Evolutionary conservation across 2,113 vertebrate species (phyloP).

Genomic region (Athene cunicularia): DNA sequence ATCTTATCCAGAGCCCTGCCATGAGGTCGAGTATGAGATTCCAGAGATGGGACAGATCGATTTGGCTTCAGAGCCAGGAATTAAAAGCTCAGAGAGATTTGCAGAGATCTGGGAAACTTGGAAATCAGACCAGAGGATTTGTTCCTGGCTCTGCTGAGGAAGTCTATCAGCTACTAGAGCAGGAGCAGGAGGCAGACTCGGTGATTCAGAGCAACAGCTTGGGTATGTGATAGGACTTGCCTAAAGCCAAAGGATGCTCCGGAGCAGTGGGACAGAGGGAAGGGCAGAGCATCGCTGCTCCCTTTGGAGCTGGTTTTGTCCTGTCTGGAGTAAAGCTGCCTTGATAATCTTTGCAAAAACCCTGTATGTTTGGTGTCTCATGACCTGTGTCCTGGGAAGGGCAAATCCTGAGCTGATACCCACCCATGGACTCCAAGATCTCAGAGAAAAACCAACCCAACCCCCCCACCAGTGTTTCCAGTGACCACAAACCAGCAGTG

Average conservation of each 20-base stretch:
- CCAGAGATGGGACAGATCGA: not conserved
- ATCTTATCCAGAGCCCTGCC: not conserved
- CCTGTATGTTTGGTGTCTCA: not conserved
- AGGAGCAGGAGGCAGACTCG: not conserved
- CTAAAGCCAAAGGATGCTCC: conserved; percentile 9
- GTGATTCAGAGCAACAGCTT: conserved; percentile 20
- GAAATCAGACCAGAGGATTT: not conserved
- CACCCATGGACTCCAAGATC: not conserved
- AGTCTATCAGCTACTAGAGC: not conserved
- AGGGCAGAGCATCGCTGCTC: not conserved
- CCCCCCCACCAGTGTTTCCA: not conserved
- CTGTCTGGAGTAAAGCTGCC: not conserved
- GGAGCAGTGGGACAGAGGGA: not conserved
- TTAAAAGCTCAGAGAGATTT: not conserved
- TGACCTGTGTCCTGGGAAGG: not conserved
- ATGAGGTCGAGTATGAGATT: not conserved
- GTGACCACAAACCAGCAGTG: not conserved
- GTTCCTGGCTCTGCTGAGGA: not conserved
- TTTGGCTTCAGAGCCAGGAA: not conserved
- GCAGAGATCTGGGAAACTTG: not conserved
- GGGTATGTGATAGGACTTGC: not conserved
- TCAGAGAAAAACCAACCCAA: not conserved
- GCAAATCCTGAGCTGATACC: not conserved
- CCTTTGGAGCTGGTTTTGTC: not conserved
- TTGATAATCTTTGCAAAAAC: not conserved